These are phyloP conservation scores for Barypeithes pellucidus DNA, from an alignment of 2,888 invertebrate species.

Conservation along the genomic window DNA sequence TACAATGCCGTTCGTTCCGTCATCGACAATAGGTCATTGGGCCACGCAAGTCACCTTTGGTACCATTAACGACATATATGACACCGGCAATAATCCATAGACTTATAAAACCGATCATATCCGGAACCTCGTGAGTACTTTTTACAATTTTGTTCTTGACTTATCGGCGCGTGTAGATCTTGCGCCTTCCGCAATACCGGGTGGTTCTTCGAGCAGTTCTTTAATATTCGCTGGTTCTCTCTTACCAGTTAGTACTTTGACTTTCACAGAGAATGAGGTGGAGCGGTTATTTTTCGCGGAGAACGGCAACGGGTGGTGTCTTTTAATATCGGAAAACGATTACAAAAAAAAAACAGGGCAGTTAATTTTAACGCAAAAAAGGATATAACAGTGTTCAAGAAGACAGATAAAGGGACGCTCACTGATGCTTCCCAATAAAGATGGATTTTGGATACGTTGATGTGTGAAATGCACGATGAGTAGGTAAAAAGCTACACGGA, in stretches of 20 bases:
- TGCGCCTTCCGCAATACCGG: slow-evolving; percentile 27
- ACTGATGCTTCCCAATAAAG: too few species aligned
- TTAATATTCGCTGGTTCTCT: neutral
- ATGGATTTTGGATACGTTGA: too few species aligned
- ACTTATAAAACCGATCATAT: slow-evolving; percentile 33
- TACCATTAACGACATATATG: neutral
- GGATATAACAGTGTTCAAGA: too few species aligned
- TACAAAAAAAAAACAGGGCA: too few species aligned
- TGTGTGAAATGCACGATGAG: too few species aligned
- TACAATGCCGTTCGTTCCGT: too few species aligned
- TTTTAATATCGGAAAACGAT: too few species aligned
- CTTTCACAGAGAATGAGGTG: slow-evolving; percentile 19
- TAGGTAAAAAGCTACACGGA: too few species aligned
- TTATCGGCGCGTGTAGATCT: slow-evolving; percentile 4
- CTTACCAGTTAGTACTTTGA: slow-evolving; percentile 11
- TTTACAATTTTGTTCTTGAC: neutral
- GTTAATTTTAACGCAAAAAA: too few species aligned
- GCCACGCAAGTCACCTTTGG: too few species aligned
- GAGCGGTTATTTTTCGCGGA: slow-evolving; percentile 1
- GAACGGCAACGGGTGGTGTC: neutral
- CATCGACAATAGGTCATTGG: too few species aligned
- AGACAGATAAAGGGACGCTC: too few species aligned
- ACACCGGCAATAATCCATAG: slow-evolving; percentile 10
- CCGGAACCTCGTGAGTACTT: slow-evolving; percentile 16
- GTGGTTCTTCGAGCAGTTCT: neutral